Evolutionary conservation across 1,140 invertebrate species (phyloP).

Genomic region (Penaeus japonicus): DNA sequence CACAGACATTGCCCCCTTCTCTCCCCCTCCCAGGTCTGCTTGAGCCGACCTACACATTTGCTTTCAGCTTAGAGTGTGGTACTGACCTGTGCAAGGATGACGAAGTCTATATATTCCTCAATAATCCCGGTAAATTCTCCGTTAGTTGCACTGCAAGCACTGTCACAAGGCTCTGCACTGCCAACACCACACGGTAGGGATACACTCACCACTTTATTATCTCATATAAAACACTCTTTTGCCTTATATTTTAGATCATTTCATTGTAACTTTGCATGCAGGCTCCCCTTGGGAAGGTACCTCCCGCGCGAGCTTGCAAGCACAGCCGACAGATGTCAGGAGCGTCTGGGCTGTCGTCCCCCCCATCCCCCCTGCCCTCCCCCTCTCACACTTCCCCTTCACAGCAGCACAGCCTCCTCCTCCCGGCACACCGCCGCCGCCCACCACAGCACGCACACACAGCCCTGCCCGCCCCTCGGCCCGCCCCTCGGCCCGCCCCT

Average conservation of each 20-base stretch:
- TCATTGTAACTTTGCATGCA: background rate
- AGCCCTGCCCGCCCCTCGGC: no score
- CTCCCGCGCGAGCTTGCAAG: background rate
- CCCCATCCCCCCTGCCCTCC: background rate
- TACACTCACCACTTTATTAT: background rate
- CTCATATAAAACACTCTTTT: background rate
- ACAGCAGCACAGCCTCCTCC: background rate
- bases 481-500: no score
- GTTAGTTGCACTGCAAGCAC: no score
- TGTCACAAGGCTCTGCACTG: no score
- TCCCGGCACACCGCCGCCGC: background rate
- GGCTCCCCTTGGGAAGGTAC: background rate
- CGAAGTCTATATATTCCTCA: no score
- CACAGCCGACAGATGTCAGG: background rate
- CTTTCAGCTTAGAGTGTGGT: no score
- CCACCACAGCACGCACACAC: background rate
- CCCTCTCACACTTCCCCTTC: background rate
- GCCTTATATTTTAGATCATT: background rate
- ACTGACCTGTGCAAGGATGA: no score
- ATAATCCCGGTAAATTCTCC: no score
- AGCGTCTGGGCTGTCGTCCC: background rate
- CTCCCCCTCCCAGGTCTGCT: no score
- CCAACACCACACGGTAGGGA: background rate
- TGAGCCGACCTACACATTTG: no score
- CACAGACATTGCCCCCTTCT: no score